Conservation (phyloP, 2,797 vertebrate species). For the Notolepis coatsorum region DNA sequence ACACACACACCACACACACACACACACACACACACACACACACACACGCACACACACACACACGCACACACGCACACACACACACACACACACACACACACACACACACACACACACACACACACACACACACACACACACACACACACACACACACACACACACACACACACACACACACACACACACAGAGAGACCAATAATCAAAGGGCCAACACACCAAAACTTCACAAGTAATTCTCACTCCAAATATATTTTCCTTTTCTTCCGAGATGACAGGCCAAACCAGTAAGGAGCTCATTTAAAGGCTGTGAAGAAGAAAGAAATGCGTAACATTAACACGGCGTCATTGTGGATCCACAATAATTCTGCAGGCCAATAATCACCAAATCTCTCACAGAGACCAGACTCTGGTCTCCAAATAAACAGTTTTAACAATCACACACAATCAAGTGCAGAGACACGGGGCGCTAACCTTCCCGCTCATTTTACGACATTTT, state of each 20-base stretch:
- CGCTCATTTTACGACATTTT: slow-evolving; percentile 78
- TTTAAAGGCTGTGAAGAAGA: too few relatives aligned
- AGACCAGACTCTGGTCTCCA: too few relatives aligned
- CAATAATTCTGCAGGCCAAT: too few relatives aligned
- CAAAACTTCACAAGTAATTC: slow-evolving; percentile 34
- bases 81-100: neutral
- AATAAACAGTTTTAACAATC: too few relatives aligned
- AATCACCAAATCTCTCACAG: too few relatives aligned
- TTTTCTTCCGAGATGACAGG: neutral
- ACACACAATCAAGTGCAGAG: slow-evolving; percentile 56
- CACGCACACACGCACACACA: slow-evolving; percentile 2
- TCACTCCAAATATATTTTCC: slow-evolving; percentile 8
- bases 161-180: slow-evolving; percentile 1
- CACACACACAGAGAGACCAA: slow-evolving; percentile 23
- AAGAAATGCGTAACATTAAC: too few relatives aligned
- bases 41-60: neutral
- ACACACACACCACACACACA: neutral
- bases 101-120: neutral
- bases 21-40: neutral
- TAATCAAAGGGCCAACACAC: slow-evolving; percentile 54
- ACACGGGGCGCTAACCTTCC: too few relatives aligned
- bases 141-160: neutral
- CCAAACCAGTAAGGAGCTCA: neutral
- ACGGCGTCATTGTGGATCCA: too few relatives aligned
- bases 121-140: slow-evolving; percentile 1